These are phyloP conservation scores for Neostethus bicornis DNA, from an alignment of 2,797 vertebrate species.

Conservation along the genomic window DNA sequence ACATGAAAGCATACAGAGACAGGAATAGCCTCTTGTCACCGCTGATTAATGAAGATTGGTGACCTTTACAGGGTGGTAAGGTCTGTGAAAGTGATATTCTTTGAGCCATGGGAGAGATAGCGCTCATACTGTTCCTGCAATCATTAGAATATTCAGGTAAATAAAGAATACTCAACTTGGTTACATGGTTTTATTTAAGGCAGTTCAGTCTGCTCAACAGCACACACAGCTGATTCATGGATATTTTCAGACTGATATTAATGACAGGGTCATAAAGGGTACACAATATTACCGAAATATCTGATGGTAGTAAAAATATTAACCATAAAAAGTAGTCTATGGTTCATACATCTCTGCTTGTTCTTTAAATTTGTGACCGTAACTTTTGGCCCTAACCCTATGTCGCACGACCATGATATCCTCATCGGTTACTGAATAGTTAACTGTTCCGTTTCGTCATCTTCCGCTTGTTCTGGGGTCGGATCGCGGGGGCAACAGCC, in stretches of 20 bases:
- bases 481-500: no score
- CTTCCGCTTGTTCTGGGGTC: no score
- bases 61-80: slow-evolving; percentile 59
- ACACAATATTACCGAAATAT: no score
- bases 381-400: no score
- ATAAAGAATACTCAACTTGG: slow-evolving; percentile 36
- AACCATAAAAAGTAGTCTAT: no score
- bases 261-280: slow-evolving; percentile 50
- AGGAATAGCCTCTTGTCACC: slow-evolving; percentile 45
- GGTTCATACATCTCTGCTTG: no score
- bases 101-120: slow-evolving; percentile 20
- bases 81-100: slow-evolving; percentile 35
- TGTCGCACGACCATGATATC: no score
- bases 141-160: slow-evolving; percentile 35
- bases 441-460: no score
- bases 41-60: slow-evolving; percentile 58
- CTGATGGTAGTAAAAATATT: no score
- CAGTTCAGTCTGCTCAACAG: slow-evolving; percentile 14
- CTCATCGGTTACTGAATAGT: no score
- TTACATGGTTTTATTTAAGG: slow-evolving; percentile 30
- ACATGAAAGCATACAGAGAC: slow-evolving; percentile 37
- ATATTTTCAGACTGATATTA: slow-evolving; percentile 45
- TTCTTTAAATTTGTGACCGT: no score
- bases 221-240: slow-evolving; percentile 39
- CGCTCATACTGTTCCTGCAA: slow-evolving; percentile 44